Percentiles rank a stretch among this genome's conserved stretches.
phyloP scores from a whole-genome alignment of 1,140 invertebrate genomes.

The Heterodera schachtii region DNA sequence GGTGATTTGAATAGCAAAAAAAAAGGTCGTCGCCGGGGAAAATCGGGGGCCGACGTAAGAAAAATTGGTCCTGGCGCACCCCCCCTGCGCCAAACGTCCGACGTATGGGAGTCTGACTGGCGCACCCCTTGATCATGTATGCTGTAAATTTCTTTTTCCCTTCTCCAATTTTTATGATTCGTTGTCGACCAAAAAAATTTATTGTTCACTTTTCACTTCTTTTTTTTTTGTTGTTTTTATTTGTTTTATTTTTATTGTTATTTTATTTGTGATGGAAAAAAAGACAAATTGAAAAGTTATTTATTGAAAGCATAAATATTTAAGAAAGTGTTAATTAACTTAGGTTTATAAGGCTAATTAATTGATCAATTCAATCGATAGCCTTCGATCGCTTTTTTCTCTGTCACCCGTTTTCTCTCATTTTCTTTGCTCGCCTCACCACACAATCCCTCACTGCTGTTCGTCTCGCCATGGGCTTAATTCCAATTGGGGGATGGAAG shows the following conservation, averaged over 20 bases:
- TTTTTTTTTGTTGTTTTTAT: too few relatives aligned
- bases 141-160: neutral
- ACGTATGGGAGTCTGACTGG: too few relatives aligned
- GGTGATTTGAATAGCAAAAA: too few relatives aligned
- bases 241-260: too few relatives aligned
- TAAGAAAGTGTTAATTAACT: too few relatives aligned
- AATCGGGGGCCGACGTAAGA: too few relatives aligned
- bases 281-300: neutral
- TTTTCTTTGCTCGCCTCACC: neutral
- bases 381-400: neutral
- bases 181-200: too few relatives aligned
- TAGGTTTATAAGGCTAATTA: too few relatives aligned
- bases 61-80: too few relatives aligned
- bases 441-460: slow-evolving; percentile 1
- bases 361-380: neutral
- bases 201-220: neutral
- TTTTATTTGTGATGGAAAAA: neutral
- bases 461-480: slow-evolving; percentile 36
- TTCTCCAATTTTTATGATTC: neutral
- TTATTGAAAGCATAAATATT: neutral
- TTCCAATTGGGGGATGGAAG: slow-evolving; percentile 37
- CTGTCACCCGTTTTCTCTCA: slow-evolving; percentile 1
- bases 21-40: too few relatives aligned
- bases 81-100: too few relatives aligned
- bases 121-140: too few relatives aligned